Base-by-base conservation (phyloP, 2,888 invertebrate genomes). In the Cepaea hortensis region DNA sequence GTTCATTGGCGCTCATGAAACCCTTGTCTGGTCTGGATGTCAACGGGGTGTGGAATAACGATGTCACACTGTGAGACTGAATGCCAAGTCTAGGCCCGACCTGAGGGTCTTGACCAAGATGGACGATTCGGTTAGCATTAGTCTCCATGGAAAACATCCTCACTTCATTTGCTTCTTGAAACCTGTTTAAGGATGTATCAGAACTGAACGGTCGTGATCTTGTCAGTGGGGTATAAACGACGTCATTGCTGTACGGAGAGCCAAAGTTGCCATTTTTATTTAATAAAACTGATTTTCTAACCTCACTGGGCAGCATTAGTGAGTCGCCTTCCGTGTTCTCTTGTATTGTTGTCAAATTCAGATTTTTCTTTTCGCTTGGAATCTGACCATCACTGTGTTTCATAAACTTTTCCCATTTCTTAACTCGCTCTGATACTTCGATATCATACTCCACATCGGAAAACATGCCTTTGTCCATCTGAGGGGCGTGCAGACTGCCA, bases 401-500 rank as follows among this genome's bases (percentile, higher is more conserved):
- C 90, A 93, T 91, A 20, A 90, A 91, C 65, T 90, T 91, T 85
- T 93, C 93, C 93, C 93, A 93, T 72, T 92, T 93, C 85, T 92
- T 92, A n/a, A 93, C 91, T 68, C 93, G 86, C 77, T 93, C 92
- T 0, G 92, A 90, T 9, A 93, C 92, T 86, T 92, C 92, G 72
- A 93, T 93, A 84, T 93, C 90, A 85, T 93, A 93, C 79, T 93
- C 93, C 23, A 93, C 93, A 88, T 93, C 93, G 3, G 93, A 93
- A 87, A 93, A 93, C 93, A 93, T 93, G 35, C 93, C 93, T 50
- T 89, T 82, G 72, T 91, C 91, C 75, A 89, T 75, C 4, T 86
- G 81, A 5, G 91, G 89, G 23, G 87, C 76, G 15, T 88, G 88
- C 20, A 90, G 83, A 0, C 73, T 68, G 15, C 7, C 79, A 35